Conservation (phyloP, 2,888 invertebrate species). For the Drosophila ustulata region DNA sequence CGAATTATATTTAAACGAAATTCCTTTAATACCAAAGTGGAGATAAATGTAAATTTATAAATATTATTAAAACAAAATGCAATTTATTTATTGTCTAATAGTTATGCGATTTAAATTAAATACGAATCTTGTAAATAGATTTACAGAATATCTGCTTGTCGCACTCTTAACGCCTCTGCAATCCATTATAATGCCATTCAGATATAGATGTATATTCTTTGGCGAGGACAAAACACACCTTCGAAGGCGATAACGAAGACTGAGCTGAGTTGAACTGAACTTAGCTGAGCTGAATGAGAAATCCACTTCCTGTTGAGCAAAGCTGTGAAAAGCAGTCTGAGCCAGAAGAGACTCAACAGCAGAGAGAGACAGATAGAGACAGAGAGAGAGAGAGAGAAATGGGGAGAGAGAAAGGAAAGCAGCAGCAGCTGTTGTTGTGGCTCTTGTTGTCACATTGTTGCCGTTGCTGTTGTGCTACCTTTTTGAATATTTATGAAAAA, state of each 20-base stretch:
- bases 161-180: not conserved
- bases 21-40: too few species aligned
- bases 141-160: not conserved
- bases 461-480: slow-evolving; percentile 58
- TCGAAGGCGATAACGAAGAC: slow-evolving; percentile 58
- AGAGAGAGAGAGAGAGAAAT: not conserved
- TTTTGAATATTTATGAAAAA: slow-evolving; percentile 79
- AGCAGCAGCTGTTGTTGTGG: slow-evolving; percentile 55
- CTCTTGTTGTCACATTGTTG: slow-evolving; percentile 52
- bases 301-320: slow-evolving; percentile 36
- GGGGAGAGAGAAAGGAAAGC: too few species aligned
- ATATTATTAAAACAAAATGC: too few species aligned
- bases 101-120: too few species aligned
- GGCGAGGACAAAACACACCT: slow-evolving; percentile 27
- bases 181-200: not conserved
- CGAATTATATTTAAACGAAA: too few species aligned
- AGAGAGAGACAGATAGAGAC: not conserved
- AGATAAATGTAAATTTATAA: too few species aligned
- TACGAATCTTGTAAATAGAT: not conserved
- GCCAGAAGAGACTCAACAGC: slow-evolving; percentile 1
- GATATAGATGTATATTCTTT: slow-evolving; percentile 2
- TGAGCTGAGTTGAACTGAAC: slow-evolving; percentile 27
- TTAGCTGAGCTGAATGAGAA: slow-evolving; percentile 43
- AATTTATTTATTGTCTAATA: too few species aligned
- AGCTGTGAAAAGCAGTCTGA: slow-evolving; percentile 23